phyloP scores from a whole-genome alignment of 2,888 invertebrate genomes.

The Diaperis boleti region DNA sequence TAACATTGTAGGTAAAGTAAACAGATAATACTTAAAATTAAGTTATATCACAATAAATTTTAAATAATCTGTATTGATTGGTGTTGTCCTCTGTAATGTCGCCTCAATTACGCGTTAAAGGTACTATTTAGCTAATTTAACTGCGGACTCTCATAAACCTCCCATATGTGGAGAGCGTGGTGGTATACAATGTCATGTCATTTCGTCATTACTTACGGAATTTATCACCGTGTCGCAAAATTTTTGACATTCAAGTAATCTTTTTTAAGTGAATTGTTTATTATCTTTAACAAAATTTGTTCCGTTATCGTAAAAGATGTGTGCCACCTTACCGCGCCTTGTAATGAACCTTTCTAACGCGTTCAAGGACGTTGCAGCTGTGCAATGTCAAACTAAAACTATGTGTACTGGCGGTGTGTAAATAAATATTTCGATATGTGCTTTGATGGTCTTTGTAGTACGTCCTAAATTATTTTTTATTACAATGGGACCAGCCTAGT shows the following conservation, averaged over 20 bases:
- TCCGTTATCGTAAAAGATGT: conserved; percentile 4
- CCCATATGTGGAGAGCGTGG: conserved; percentile 15
- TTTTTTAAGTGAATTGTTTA: not conserved
- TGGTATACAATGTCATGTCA: not conserved
- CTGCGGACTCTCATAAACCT: conserved; percentile 11
- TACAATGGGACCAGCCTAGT: conserved; percentile 11
- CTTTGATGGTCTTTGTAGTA: conserved; percentile 2
- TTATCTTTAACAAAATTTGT: conserved; percentile 2
- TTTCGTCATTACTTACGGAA: not conserved
- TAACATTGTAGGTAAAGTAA: no score
- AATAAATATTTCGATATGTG: conserved; percentile 3
- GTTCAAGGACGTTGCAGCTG: not conserved
- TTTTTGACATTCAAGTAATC: not conserved
- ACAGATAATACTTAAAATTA: no score
- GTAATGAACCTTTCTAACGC: no score
- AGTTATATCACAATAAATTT: no score
- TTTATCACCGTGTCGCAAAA: not conserved
- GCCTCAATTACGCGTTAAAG: conserved; percentile 1
- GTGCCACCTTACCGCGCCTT: not conserved
- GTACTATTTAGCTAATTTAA: conserved; percentile 5
- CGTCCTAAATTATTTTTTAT: not conserved
- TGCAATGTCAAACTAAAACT: not conserved
- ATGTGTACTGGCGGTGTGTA: not conserved
- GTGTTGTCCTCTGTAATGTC: no score
- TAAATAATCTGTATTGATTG: no score